Evolutionary conservation across 2,888 invertebrate genomes (phyloP), one percentile per base, ranked within the genome.

Genomic region (Pseudoips prasinana): DNA sequence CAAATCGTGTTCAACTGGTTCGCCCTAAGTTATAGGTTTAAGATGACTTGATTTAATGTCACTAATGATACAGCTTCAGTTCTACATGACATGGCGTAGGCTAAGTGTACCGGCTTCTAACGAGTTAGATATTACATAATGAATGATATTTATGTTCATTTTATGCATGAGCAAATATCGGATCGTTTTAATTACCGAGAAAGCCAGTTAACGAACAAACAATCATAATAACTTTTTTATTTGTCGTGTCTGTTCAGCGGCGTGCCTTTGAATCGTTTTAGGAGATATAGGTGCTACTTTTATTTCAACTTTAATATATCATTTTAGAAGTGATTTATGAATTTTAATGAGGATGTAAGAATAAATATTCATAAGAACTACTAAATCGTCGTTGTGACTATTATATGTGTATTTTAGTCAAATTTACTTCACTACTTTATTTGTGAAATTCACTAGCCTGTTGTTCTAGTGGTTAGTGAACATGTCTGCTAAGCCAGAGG

Each of bases 101-200:
- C 38, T n/a, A 41, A 19, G n/a, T 34, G 8, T 48, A 11, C 24
- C 17, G n/a, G 25, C 8, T 31, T 40, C 28, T 44, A 47, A 50
- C 33, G 25, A 44, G 41, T 48, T 38, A 54, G 47, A 57, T 46
- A 53, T 60, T 54, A 53, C 53, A 57, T 70, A 68, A 70, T 66
- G 58, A 64, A 50, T 43, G 25, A 64, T 69, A 71, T 72, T 78
- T 73, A 76, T 73, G 73, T 62, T 67, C 45, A 76, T 74, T 73
- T 75, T 77, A 79, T 79, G 71, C 73, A 73, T 74, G 62, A 69
- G 70, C 68, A 73, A 77, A 77, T 76, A 77, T 73, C 63, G 58
- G 57, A 49, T 65, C 50, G 57, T 74, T 73, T 80, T 79, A 81
- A 80, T 81, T 78, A 73, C 64, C 49, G 42, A 55, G 50, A 64